Evolutionary conservation across 2,113 vertebrate species (phyloP).

Genomic region (Lepisosteus osseus): DNA sequence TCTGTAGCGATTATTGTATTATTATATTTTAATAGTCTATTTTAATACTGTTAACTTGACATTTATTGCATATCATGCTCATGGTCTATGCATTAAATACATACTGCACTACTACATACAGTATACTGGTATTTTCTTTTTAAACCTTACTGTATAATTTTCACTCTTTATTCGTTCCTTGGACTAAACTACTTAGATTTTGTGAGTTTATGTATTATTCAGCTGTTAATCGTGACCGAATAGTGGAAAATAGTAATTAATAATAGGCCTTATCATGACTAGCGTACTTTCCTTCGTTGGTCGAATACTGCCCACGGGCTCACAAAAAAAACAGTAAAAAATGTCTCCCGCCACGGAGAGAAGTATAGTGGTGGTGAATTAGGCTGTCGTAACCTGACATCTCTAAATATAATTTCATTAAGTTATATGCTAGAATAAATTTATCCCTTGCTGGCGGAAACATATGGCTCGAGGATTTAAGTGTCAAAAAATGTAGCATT

Average conservation of each 20-base stretch:
- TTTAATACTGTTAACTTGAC: too few species aligned
- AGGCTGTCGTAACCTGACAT: conserved; percentile 23
- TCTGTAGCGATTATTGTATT: too few species aligned
- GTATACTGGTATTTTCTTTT: not conserved
- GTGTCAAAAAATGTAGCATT: conserved; percentile 74
- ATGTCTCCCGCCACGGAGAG: conserved; percentile 1
- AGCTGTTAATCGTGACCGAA: not conserved
- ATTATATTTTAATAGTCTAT: too few species aligned
- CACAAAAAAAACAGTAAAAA: conserved; percentile 7
- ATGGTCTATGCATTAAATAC: too few species aligned
- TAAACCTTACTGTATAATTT: not conserved
- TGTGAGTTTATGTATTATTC: not conserved
- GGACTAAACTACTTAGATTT: not conserved
- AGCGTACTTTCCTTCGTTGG: not conserved
- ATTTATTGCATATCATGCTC: too few species aligned
- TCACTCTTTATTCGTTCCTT: not conserved
- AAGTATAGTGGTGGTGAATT: conserved; percentile 3
- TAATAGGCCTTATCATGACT: not conserved
- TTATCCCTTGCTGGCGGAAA: conserved; percentile 51
- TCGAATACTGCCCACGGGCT: not conserved
- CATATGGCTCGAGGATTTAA: conserved; percentile 74
- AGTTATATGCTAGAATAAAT: conserved; percentile 29
- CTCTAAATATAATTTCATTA: conserved; percentile 32
- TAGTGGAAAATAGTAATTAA: conserved; percentile 4
- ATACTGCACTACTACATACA: not conserved